Base-by-base conservation (phyloP, 2,888 invertebrate genomes). In the Salpingus planirostris region DNA sequence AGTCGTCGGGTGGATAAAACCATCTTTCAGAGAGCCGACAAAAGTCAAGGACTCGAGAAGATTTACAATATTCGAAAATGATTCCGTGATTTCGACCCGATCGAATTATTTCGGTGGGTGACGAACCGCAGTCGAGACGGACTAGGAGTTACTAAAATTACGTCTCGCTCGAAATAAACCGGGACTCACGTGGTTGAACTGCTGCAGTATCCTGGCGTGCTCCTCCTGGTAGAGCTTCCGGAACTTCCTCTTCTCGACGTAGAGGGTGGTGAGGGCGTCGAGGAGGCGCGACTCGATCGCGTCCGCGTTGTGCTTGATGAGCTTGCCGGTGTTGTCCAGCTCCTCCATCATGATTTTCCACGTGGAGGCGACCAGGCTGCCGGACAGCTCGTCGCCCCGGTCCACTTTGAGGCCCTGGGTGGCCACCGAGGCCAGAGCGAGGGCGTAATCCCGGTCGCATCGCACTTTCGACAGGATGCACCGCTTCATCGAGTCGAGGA, bases 271-370 rank as follows among this genome's bases (percentile, higher is more conserved):
- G 43, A 95, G 72, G 46, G 86, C 80, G 51, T 92, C 91, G 32
- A 88, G 65, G 7, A 89, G 87, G 41, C 82, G 76, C 14, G 77
- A 78, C 58, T 89, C 88, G 47, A 95, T 70, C 13, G 79, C 76
- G 60, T 93, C 92, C 2, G 90, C 86, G 60, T 90, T 92, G 40
- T 80, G 76, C 55, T 78, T 80, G 38, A 95, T 79, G 45, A 85
- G 70, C 47, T 81, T 80, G 12, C 87, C 84, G 33, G 86, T 80
- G 54, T 78, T 82, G 60, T 93, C 92, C 64, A 92, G 76, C 55
- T 92, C 90, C 52, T 89, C 87, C 65, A 92, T 82, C 66, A 91
- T 83, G 34, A 78, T 78, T 49, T 79, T 78, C 92, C 92, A 92
- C 28, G 78, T 76, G 33, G 74, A 69, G 21, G 75, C 73, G 49